Evolutionary conservation across 2,797 vertebrate species (phyloP), one percentile per base, ranked within the genome.

Genomic region (Galagoides demidoff): DNA sequence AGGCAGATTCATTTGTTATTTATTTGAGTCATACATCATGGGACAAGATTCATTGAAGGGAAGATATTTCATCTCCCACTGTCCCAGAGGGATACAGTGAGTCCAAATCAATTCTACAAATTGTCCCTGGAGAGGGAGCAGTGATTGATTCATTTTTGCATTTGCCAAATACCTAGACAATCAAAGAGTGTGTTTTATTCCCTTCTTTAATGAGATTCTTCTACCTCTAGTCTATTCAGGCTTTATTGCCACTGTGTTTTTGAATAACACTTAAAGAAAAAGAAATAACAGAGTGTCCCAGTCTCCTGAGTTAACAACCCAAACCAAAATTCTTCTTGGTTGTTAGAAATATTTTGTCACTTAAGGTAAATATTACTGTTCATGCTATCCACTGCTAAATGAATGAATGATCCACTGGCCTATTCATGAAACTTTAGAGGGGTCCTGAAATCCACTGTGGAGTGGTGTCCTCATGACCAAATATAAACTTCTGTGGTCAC

Each of bases 1-100:
- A 39, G 86, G 34, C 76, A 84, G 20, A 88, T 66, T 43, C 64
- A 63, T 81, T 86, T 27, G 74, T 73, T 94, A 90, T 84, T 92
- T 94, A 74, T 34, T n/a, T 90, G 87, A 85, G 71, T 52, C 87
- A 70, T 85, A 37, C 66, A 85, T 90, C 85, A 90, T 71, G 39
- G 71, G 49, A 70, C 82, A 84, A 73, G 71, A 73, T 37, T 94
- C 45, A 68, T 10, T 61, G 79, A 78, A 59, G 39, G 22, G 64
- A 88, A 95, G 49, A 49, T 37, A 31, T 92, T 86, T 90, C 29
- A 70, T 76, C 82, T 92, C 43, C 23, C 78, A 6, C 57, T 63
- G 25, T 81, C 78, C 83, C 84, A 39, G 34, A 85, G 90, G 55
- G 90, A 93, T 87, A 70, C 71, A 70, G 14, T 61, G 57, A 71